phyloP scores from a whole-genome alignment of 1,140 invertebrate species.

The Lepidurus couesii region DNA sequence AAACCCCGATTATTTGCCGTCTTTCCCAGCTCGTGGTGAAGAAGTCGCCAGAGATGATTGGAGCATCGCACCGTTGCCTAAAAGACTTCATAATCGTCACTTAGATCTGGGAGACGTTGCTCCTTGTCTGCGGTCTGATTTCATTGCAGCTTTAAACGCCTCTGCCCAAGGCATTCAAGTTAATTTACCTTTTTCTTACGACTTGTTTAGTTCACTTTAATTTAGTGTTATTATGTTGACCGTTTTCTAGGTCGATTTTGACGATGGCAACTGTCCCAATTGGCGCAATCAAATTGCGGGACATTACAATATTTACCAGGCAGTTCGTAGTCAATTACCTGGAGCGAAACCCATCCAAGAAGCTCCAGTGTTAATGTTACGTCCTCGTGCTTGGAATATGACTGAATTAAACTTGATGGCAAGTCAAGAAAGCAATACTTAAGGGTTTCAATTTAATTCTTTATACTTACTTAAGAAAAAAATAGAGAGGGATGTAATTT shows the following conservation, averaged over 20 bases:
- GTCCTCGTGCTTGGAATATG: conserved; percentile 69
- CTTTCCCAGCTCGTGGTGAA: not conserved
- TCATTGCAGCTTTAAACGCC: conserved; percentile 49
- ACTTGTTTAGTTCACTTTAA: not conserved
- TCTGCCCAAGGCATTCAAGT: conserved; percentile 54
- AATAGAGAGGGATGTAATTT: not conserved
- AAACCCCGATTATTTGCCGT: not conserved
- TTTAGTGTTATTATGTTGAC: not conserved
- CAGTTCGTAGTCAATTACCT: conserved; percentile 51
- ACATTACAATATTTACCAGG: conserved; percentile 56
- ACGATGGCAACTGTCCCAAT: conserved; percentile 66
- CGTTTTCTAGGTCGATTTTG: conserved; percentile 54
- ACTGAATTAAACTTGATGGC: conserved; percentile 55
- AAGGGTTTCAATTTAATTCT: conserved; percentile 12
- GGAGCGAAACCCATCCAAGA: conserved; percentile 49
- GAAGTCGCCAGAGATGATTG: conserved; percentile 42
- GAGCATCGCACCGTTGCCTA: conserved; percentile 52
- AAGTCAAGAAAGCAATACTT: conserved; percentile 37
- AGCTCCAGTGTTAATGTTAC: conserved; percentile 57
- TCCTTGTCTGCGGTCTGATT: conserved; percentile 51
- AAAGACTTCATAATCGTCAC: conserved; percentile 47
- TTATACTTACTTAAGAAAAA: not conserved
- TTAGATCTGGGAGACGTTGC: conserved; percentile 57
- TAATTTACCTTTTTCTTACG: not conserved
- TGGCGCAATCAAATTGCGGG: conserved; percentile 63